Conservation (phyloP, 2,797 vertebrate genomes). For the Mus caroli region DNA sequence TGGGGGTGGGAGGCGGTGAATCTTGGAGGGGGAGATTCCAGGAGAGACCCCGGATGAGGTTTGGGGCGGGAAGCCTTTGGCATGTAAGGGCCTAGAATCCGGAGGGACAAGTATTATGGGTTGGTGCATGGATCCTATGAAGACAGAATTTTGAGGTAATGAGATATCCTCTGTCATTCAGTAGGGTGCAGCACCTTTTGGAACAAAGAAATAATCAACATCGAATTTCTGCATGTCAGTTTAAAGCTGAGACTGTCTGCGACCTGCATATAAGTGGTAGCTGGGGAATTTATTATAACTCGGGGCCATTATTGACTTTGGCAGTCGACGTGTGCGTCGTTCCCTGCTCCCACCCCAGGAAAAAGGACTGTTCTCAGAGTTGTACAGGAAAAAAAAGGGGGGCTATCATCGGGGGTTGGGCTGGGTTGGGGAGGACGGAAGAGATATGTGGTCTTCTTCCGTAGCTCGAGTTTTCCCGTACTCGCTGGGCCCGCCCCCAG, state of each 20-base stretch:
- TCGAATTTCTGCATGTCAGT: slow-evolving; percentile 2
- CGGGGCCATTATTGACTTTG: not conserved
- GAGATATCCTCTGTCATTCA: slow-evolving; percentile 25
- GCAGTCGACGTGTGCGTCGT: not conserved
- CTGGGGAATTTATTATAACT: not conserved
- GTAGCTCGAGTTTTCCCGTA: not conserved
- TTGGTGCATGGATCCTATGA: not conserved
- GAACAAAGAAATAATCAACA: slow-evolving; percentile 37
- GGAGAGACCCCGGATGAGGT: not conserved
- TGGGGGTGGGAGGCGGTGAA: slow-evolving; percentile 3
- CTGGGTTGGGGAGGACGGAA: not conserved
- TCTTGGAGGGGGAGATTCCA: not conserved
- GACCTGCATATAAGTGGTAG: not conserved
- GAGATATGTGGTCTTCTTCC: slow-evolving; percentile 2
- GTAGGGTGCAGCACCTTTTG: not conserved
- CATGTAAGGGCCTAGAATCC: not conserved
- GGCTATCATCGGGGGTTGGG: not conserved
- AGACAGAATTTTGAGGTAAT: not conserved
- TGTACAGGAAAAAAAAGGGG: not conserved
- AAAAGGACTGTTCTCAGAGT: not conserved
- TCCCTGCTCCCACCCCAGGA: not conserved
- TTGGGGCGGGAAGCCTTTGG: not conserved
- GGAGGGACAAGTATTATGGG: not conserved
- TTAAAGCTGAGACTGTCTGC: not conserved
- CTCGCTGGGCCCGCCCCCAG: not conserved